Conservation (phyloP, 2,888 invertebrate genomes). For the Hyposoter didymator region DNA sequence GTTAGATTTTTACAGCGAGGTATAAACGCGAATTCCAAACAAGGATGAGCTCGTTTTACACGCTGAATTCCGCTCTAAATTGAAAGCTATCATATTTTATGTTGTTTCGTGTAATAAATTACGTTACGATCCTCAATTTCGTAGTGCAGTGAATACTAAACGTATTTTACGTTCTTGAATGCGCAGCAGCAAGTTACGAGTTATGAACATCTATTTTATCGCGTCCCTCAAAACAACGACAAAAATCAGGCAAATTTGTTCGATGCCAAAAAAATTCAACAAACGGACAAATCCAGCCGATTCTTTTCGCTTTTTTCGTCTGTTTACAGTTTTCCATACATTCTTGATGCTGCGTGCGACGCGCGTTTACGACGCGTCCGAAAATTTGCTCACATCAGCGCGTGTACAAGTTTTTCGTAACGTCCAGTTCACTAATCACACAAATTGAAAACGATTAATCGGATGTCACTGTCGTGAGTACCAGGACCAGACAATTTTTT, state of each 20-base stretch:
- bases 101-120: not conserved
- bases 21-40: not conserved
- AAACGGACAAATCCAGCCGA: not conserved
- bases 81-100: slow-evolving; percentile 2
- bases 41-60: not conserved
- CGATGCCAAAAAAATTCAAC: not conserved
- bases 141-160: not conserved
- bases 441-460: no score
- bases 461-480: no score
- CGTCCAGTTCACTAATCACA: no score
- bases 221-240: not conserved
- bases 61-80: not conserved
- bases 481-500: no score
- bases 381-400: no score
- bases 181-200: not conserved
- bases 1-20: not conserved
- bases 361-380: no score
- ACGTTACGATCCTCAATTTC: slow-evolving; percentile 3
- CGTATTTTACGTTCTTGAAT: not conserved
- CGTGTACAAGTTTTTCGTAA: no score
- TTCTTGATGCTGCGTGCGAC: no score
- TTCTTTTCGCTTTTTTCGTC: not conserved
- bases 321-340: not conserved
- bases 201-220: not conserved
- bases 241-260: not conserved